Evolutionary conservation across 2,113 vertebrate species (phyloP).

Genomic region (Gavia stellata): DNA sequence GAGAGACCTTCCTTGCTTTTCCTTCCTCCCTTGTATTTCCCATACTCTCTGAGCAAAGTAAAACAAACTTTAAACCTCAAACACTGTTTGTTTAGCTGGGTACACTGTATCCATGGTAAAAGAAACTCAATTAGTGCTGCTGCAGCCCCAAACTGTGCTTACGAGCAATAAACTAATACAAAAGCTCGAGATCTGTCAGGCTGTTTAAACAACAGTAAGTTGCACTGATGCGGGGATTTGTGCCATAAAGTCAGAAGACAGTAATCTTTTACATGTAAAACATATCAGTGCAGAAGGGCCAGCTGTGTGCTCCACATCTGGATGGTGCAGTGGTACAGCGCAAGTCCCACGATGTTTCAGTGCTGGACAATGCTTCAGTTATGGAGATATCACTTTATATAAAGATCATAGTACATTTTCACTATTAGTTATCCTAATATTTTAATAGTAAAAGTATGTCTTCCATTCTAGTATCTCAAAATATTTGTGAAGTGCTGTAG

Average conservation of each 20-base stretch:
- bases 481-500: not conserved
- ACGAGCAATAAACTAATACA: not conserved
- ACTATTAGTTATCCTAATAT: not conserved
- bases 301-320: rapidly evolving
- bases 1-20: not conserved
- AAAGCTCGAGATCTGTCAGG: not conserved
- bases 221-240: not conserved
- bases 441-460: not conserved
- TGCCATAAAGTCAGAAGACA: not conserved
- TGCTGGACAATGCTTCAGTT: not conserved
- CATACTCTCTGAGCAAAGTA: not conserved
- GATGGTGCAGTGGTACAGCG: not conserved
- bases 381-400: not conserved
- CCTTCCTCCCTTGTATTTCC: not conserved
- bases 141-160: not conserved
- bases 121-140: not conserved
- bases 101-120: not conserved
- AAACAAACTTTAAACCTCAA: not conserved
- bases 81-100: not conserved
- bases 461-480: not conserved
- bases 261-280: not conserved
- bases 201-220: not conserved
- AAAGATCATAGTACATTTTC: not conserved
- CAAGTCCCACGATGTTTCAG: not conserved
- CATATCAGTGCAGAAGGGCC: not conserved